Base-by-base conservation (phyloP, 2,888 invertebrate species). In the Trichacis sp. region DNA sequence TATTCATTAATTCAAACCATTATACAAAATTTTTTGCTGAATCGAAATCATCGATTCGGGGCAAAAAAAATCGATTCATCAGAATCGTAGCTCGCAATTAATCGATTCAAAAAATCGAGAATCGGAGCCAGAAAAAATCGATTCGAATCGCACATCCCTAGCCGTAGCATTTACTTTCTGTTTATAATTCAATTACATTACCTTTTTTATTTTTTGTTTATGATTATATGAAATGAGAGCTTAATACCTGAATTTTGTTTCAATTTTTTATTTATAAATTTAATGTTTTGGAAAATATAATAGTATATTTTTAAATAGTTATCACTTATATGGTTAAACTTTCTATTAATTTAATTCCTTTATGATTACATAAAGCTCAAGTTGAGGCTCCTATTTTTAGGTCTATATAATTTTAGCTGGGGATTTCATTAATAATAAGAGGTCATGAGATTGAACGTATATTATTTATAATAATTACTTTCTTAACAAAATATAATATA, bases 331-430 rank as follows among this genome's bases (percentile, higher is more conserved):
- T 91, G 84, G 88, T 91, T 1, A 92, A 92, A 84, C 87, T 91
- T 76, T 91, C 92, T 1, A 88, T 91, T 80, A 92, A 88, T 89
- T 86, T 89, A 78, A 81, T 89, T 84, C 91, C 92, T 88, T 85
- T 91, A 77, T 92, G 92, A 78, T 81, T 92, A 20, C 91, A 91
- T 64, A 91, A 91, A 53, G 92, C 92, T 84, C 92, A 92, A 89
- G 91, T 92, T 1, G 92, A 92, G 70, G 92, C 92, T 56, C 91
- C 92, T 2, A 87, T 92, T 69, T 87, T 89, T 1, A 91, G 92
- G 0, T 92, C 91, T n/a, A n/a, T 1, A 92, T 92, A 85, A 89
- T 92, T 88, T 89, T 92, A 84, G 92, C 91, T 0, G n/a, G 91
- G 90, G 0, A 85, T 92, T 84, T 87, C 92, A 77, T 86, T 93